phyloP scores from a whole-genome alignment of 2,888 invertebrate species.

The Lochmaea crataegi region DNA sequence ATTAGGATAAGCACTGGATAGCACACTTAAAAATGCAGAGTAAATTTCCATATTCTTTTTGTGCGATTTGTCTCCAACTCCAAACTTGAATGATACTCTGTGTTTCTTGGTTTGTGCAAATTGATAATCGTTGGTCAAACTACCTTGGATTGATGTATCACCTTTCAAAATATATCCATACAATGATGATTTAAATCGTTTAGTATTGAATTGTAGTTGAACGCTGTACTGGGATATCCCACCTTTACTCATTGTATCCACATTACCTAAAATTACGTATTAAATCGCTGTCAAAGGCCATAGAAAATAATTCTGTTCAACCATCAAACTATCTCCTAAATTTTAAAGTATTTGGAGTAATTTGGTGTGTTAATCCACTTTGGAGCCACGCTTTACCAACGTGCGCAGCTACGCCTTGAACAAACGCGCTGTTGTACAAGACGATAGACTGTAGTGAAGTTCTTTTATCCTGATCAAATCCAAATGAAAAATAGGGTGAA shows the following conservation, averaged over 20 bases:
- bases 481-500: no score
- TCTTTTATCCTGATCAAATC: no score
- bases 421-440: no score
- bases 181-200: conserved; percentile 78
- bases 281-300: no score
- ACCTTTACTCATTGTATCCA: conserved; percentile 73
- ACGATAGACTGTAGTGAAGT: no score
- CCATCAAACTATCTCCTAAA: no score
- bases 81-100: conserved; percentile 67
- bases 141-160: conserved; percentile 66
- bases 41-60: conserved; percentile 71
- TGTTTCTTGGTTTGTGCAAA: conserved; percentile 71
- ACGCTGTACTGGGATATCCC: conserved; percentile 83
- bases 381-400: no score
- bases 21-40: conserved; percentile 75
- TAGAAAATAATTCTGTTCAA: no score
- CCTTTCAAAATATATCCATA: conserved; percentile 74
- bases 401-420: no score
- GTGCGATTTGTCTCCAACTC: conserved; percentile 67
- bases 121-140: conserved; percentile 75
- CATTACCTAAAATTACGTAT: conserved; percentile 65
- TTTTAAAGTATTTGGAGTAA: no score
- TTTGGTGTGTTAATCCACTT: no score
- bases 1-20: conserved; percentile 81
- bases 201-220: conserved; percentile 81